Evolutionary conservation across 2,797 vertebrate genomes (phyloP), one percentile per base, ranked within the genome.

Genomic region (Myripristis murdjan): DNA sequence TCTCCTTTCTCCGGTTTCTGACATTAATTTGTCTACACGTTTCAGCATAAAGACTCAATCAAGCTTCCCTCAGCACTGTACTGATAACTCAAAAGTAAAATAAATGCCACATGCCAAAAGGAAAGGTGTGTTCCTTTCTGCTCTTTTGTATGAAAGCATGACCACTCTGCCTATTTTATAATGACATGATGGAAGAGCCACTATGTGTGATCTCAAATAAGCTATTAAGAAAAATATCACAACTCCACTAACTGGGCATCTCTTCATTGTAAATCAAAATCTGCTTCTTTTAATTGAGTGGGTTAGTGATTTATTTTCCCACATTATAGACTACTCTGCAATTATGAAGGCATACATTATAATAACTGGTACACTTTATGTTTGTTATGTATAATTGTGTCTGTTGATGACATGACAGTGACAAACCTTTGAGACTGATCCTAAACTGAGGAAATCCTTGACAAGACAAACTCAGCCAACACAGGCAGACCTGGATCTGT

Each of bases 201-300:
- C 37, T 18, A 24, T 35, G 16, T 23, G 22, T 16, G 3, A 11
- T 35, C 15, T 39, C 53, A 31, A 31, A 6, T 3, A 31, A 3
- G 7, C 28, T 31, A 31, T 11, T 51, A 41, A 22, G 10, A 61
- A 44, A 64, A 24, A 26, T 18, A 33, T 14, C 14, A 41, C 10
- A 2, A 44, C 49, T 28, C 43, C 5, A 43, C 9, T 54, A 44
- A 64, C 15, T 43, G 20, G 4, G 8, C 44, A 56, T 6, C 14
- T 4, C 47, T 33, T 39, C 31, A 31, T 37, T 28, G 80, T 47
- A 85, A 76, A 5, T 82, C 79, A 78, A 63, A 83, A 63, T 84
- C 0, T 59, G 65, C 80, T 71, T 24, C 52, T 11, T 85, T 73
- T 66, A 54, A 72, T 73, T 24, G n/a, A 26, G 22, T 16, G 52